Evolutionary conservation across 2,888 invertebrate species (phyloP), one percentile per base, ranked within the genome.

Genomic region (Ichneumoninae sp.): DNA sequence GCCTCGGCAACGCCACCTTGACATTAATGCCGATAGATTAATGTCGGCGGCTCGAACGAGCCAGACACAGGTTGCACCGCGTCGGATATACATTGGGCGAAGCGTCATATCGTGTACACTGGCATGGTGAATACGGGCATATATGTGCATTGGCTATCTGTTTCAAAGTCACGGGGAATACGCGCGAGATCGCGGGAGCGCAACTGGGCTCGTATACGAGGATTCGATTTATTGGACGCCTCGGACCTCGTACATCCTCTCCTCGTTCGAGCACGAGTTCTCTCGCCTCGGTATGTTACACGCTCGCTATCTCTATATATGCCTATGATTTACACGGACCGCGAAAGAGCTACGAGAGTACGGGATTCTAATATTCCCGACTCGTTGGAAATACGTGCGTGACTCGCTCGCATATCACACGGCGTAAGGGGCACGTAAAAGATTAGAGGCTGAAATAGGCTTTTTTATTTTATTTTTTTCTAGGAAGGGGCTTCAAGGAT

Each of bases 151-250:
- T 13, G 26, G 54, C 22, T 71, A 71, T 57, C 36, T 71, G 63
- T 80, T 68, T 52, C 50, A 54, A 77, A 76, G 76, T 40, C 57
- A 75, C 63, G 83, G 50, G 66, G 50, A 83, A 83, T 68, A 68
- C 26, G 54, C 47, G 66, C 54, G 70, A 63, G 22, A 71, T 73
- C 77, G 47, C 57, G 79, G 52, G 63, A 54, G 52, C 52, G n/a
- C 52, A 68, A 79, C 60, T 47, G 69, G 30, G n/a, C 73, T 71
- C 65, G 76, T 76, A 81, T 73, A 71, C 73, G 81, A 84, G 77
- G 52, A 84, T 85, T 87, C 84, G 87, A 87, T 87, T 87, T 87
- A 85, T 87, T 84, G 87, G 84, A 81, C 69, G 75, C 68, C 69
- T 81, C 69, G 83, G 63, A 79, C 71, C 70, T 74, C 71, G 83